A percentile compares a stretch with the other conserved stretches of the same genome.
These are phyloP conservation scores for Miniopterus natalensis DNA, from an alignment of 2,113 vertebrate genomes.

Conservation along the genomic window DNA sequence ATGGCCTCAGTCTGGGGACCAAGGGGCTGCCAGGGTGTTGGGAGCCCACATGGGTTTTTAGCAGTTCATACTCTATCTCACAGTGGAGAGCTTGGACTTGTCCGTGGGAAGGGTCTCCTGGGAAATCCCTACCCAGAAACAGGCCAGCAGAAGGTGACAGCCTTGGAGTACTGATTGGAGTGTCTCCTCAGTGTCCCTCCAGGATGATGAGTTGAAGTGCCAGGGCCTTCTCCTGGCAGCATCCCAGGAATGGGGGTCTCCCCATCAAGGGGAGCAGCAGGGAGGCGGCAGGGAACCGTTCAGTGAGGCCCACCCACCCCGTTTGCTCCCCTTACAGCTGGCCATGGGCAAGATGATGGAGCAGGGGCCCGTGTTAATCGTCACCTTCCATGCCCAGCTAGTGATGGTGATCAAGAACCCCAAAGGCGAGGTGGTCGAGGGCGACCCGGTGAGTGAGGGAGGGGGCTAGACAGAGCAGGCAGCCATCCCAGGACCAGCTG, in stretches of 20 bases:
- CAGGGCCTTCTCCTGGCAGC: background rate
- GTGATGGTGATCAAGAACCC: conserved; percentile 95
- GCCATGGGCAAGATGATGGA: conserved; percentile 99
- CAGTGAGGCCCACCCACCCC: background rate
- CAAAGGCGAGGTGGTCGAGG: conserved; percentile 95
- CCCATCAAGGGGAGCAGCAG: background rate
- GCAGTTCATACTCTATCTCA: background rate
- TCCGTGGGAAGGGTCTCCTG: background rate
- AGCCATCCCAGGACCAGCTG: background rate
- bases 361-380: conserved; percentile 96
- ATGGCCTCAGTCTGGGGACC: background rate
- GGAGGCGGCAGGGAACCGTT: background rate
- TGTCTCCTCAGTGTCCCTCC: background rate
- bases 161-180: background rate
- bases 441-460: conserved; percentile 93
- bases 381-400: conserved; percentile 98
- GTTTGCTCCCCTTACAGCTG: conserved; percentile 87
- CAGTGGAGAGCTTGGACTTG: background rate
- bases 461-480: background rate
- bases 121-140: background rate
- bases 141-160: background rate
- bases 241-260: background rate
- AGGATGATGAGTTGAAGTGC: background rate
- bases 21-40: background rate
- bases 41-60: background rate